Base-by-base conservation (phyloP, 1,140 invertebrate genomes). In the Drosophila mauritiana region DNA sequence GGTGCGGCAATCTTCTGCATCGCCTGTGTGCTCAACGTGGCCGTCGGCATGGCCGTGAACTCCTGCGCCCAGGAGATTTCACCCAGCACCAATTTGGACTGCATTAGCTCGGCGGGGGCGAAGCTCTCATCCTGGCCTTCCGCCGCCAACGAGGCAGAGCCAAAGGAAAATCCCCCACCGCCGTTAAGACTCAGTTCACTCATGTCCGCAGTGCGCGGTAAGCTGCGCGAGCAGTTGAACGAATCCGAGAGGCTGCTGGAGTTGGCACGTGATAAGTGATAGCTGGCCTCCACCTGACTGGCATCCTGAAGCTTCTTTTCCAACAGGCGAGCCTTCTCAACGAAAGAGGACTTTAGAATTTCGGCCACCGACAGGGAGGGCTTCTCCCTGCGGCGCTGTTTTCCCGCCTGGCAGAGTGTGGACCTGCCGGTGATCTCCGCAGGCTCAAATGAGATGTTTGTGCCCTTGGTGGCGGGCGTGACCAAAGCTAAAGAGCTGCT, bases 61-160 rank as follows among this genome's bases (percentile, higher is more conserved):
- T 92, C 83, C 36, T 92, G 76, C 0, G 91, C 91, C 91, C 91
- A 92, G 1, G 80, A 90, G n/a, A 89, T 90, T 57, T 92, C 91
- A 10, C 89, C 89, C 36, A 56, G 55, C 12, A 91, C 51, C 4
- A 92, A 46, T 43, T 92, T 85, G 0, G 91, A 91, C 20, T 90
- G 84, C 91, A 92, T 92, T 17, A 91, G 13, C 25, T 92, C 91
- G 22, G 75, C 89, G 0, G 91, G 91, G 2, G 80, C 75, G 22
- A 92, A 92, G 40, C 83, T 89, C 34, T 91, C 83, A 34, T 90
- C 69, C 37, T 83, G 77, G 0, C 12, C 48, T 11, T 56, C 55
- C 0, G 31, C 59, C 15, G 58, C 52, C 11, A 20, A 25, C 7
- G 67, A 69, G 10, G 39, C 57, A 13, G 68, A 80, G 3, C 58